Evolutionary conservation across 2,113 vertebrate genomes (phyloP), one percentile per base, ranked within the genome.

Genomic region (Gavia stellata): DNA sequence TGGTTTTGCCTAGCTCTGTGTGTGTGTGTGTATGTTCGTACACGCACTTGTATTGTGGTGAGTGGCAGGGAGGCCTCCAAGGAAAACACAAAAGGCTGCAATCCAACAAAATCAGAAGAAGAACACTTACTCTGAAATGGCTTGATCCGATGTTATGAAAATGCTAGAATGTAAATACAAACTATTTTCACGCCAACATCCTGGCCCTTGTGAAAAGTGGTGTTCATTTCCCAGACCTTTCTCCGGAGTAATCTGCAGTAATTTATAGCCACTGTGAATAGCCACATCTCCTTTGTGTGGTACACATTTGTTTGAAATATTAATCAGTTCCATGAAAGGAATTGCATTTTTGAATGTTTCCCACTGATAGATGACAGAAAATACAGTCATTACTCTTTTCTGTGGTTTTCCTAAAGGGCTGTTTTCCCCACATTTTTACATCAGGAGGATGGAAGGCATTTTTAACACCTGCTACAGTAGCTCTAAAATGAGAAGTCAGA

Each of bases 401-500:
- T 97, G 85, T 84, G 94, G 92, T 97, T 97, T 97, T 96, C 68
- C 95, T 78, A 66, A 74, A 92, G 78, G 58, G 36, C 53, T 86
- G 52, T 77, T 96, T 95, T 47, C 59, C 72, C 72, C 73, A 87
- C 38, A 50, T 95, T 97, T 94, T 96, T 92, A 72, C 90, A 88
- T 77, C 50, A 89, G 83, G 52, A 92, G 84, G 81, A 66, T 91
- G 65, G 88, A 96, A 94, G 52, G 88, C 33, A 10, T 80, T 97
- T 97, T 97, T 94, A 97, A 93, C 94, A 97, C 97, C 97, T 97
- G 92, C 58, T 96, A 90, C 96, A 58, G 95, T 89, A 96, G 94
- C 95, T 95, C 82, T 66, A 50, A 86, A 94, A 68, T 17, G 81
- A 96, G 61, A 87, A 92, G 33, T 88, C 55, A 95, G 81, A 90